These are phyloP conservation scores for Brassicogethes aeneus DNA, from an alignment of 2,888 invertebrate species.

Conservation along the genomic window DNA sequence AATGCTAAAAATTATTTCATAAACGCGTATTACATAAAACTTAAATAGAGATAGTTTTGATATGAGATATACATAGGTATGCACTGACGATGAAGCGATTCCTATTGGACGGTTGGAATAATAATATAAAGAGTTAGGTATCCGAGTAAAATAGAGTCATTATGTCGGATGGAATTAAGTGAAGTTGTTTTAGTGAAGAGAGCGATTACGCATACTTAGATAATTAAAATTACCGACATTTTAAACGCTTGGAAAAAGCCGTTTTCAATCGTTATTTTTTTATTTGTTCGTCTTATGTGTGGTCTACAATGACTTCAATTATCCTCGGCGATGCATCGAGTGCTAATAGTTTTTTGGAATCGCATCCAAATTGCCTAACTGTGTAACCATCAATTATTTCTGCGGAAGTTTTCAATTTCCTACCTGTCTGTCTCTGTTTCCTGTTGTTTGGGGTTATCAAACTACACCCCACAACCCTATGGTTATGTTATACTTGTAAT, in stretches of 20 bases:
- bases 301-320: not conserved
- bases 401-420: slow-evolving; percentile 18
- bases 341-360: not conserved
- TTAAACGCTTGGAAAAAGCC: not conserved
- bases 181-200: too few species aligned
- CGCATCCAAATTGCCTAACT: not conserved
- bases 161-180: too few species aligned
- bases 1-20: too few species aligned
- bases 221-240: not conserved
- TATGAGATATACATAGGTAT: too few species aligned
- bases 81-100: too few species aligned
- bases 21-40: too few species aligned
- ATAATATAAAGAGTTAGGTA: too few species aligned
- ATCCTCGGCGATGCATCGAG: not conserved
- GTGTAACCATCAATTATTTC: slow-evolving; percentile 3
- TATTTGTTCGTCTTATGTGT: not conserved
- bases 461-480: slow-evolving; percentile 4
- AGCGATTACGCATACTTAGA: not conserved
- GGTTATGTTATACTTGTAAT: not conserved
- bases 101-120: too few species aligned
- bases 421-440: slow-evolving; percentile 18
- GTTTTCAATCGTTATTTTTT: not conserved
- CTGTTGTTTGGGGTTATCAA: slow-evolving; percentile 13
- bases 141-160: too few species aligned
- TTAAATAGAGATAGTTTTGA: too few species aligned